Base-by-base conservation (phyloP, 2,113 vertebrate genomes). In the Kryptolebias marmoratus region DNA sequence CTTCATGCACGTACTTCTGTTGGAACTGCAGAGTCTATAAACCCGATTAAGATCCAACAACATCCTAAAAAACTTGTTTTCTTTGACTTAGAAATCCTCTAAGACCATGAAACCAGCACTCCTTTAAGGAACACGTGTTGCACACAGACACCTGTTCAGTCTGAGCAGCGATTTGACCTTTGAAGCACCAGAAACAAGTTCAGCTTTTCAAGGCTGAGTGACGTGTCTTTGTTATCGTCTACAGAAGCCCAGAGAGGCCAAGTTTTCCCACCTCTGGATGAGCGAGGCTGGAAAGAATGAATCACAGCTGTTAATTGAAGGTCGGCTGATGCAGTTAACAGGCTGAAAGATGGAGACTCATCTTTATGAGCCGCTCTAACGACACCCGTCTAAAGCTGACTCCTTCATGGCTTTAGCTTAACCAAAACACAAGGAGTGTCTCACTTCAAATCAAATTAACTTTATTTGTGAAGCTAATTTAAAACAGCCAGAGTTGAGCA, bases 241-340 rank as follows among this genome's bases (percentile, higher is more conserved):
- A 55, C 50, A 5, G 54, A 0, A 15, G 62, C 73, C 1, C 63
- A 0, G 8, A n/a, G 62, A 13, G 31, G 11, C 53, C 45, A 53
- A 2, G 11, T 45, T 44, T 39, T 68, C 63, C 70, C 63, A 12
- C 56, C 60, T 15, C 39, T 58, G 6, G 31, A 62, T 48, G 64
- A 39, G 58, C 39, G 61, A 59, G 66, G 42, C 15, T 68, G 83
- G 64, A 70, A 62, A 45, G 39, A 52, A 68, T 86, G 83, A 86
- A 73, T 88, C 59, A 85, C 2, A 68, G 68, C 74, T 18, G 57
- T 58, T 55, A 56, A 68, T 70, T 67, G 52, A 32, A 54, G 73
- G 63, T 57, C 47, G 52, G 50, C 59, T 15, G 48, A 61, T 64
- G 65, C 68, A 68, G 30, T 79, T 73, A 76, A 53, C 53, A 58